phyloP scores from a whole-genome alignment of 2,797 vertebrate species.

The Taenioides sp. region DNA sequence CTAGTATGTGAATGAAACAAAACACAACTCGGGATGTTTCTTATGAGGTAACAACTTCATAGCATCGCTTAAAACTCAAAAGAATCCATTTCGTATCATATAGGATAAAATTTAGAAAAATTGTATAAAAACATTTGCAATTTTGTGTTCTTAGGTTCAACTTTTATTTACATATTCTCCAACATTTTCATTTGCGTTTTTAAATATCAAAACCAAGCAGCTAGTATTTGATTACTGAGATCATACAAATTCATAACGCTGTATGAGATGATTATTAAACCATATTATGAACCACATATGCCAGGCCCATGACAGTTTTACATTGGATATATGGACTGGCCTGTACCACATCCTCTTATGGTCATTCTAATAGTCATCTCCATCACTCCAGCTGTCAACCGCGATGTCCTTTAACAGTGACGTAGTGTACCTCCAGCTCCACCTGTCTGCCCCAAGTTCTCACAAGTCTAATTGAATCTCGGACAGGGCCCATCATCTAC shows the following conservation, averaged over 20 bases:
- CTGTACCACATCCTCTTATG: neutral
- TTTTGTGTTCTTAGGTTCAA: neutral
- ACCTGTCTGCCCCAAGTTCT: neutral
- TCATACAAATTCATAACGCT: neutral
- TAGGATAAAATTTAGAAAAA: too few species aligned
- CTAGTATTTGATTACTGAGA: neutral
- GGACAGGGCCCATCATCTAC: constrained; percentile 36
- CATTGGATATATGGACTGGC: neutral
- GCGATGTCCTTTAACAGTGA: neutral
- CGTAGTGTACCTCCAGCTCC: neutral
- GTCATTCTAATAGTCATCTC: neutral
- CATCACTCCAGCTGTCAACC: neutral
- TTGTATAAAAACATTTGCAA: too few species aligned
- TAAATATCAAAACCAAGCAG: neutral
- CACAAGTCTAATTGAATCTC: constrained; percentile 58
- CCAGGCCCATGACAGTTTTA: neutral
- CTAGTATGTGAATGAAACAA: too few species aligned
- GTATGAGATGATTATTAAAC: neutral
- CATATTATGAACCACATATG: neutral
- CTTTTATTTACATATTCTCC: neutral
- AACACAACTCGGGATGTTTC: too few species aligned
- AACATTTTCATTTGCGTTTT: neutral
- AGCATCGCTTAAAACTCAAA: too few species aligned
- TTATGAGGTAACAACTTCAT: too few species aligned
- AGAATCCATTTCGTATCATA: too few species aligned